A percentile compares a stretch with the other conserved stretches of the same genome.
These are phyloP conservation scores for Eleutherodactylus coqui DNA, from an alignment of 2,797 vertebrate species.

Conservation along the genomic window DNA sequence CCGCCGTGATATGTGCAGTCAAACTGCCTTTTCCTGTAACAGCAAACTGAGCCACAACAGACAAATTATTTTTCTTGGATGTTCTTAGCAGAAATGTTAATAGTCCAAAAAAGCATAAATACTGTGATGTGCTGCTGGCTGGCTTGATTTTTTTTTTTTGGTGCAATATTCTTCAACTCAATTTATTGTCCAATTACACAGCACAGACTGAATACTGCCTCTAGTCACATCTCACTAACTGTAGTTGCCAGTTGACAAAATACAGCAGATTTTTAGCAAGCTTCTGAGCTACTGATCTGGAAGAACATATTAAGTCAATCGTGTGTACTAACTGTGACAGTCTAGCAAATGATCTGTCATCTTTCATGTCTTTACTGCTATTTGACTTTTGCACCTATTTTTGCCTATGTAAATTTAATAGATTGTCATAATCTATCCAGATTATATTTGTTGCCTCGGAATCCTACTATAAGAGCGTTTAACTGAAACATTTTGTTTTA, in stretches of 20 bases:
- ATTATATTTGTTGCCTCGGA: not conserved
- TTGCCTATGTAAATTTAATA: not conserved
- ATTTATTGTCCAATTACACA: conserved; percentile 57
- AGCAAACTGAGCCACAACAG: conserved; percentile 9
- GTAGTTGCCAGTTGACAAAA: conserved; percentile 57
- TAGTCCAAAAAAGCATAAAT: conserved; percentile 20
- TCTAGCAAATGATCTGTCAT: conserved; percentile 32
- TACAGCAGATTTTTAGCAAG: conserved; percentile 55
- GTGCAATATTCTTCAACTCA: conserved; percentile 54
- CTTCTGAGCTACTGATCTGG: conserved; percentile 50
- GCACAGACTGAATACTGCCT: conserved; percentile 53
- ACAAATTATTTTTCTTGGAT: conserved; percentile 49
- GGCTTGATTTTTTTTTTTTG: conserved; percentile 17
- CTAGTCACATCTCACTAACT: conserved; percentile 56
- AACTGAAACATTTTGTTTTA: not conserved
- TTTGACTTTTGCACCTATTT: conserved; percentile 13
- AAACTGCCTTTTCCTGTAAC: conserved; percentile 25
- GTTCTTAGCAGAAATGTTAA: conserved; percentile 43
- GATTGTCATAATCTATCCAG: not conserved
- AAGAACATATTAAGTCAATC: conserved; percentile 59
- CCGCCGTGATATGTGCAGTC: conserved; percentile 22
- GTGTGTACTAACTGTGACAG: conserved; percentile 51
- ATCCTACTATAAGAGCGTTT: not conserved
- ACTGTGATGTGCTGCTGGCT: conserved; percentile 6
- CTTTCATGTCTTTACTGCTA: conserved; percentile 17